A percentile compares a stretch with the other conserved stretches of the same genome.
Conservation (phyloP, 2,797 vertebrate genomes). For the Etheostoma nigrum region DNA sequence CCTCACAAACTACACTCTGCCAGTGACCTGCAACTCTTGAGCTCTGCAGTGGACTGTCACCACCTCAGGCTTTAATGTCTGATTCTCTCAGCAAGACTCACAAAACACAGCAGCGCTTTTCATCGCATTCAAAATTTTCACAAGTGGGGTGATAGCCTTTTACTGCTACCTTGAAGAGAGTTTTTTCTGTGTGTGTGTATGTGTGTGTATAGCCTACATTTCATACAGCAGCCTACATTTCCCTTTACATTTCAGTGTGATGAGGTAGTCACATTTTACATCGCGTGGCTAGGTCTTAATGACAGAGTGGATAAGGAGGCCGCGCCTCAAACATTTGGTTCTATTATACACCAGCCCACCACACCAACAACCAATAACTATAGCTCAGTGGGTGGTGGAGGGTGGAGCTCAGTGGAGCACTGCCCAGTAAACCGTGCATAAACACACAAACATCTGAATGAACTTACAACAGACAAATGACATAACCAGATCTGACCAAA, state of each 20-base stretch:
- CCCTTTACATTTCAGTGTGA: slow-evolving; percentile 69
- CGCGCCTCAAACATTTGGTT: slow-evolving; percentile 77
- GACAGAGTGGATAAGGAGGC: slow-evolving; percentile 75
- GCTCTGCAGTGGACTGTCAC: slow-evolving; percentile 49
- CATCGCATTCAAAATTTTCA: slow-evolving; percentile 31
- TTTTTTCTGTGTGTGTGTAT: slow-evolving; percentile 4
- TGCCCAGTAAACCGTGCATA: slow-evolving; percentile 50
- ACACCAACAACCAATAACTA: slow-evolving; percentile 78
- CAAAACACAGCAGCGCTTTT: slow-evolving; percentile 53
- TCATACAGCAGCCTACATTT: slow-evolving; percentile 50
- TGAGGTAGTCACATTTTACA: slow-evolving; percentile 69
- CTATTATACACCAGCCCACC: slow-evolving; percentile 78
- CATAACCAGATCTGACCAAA: slow-evolving; percentile 74
- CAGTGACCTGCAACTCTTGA: slow-evolving; percentile 42
- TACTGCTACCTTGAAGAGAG: slow-evolving; percentile 17
- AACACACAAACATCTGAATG: slow-evolving; percentile 57
- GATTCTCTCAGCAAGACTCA: slow-evolving; percentile 31
- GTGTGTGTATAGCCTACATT: neutral
- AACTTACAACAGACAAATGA: slow-evolving; percentile 77
- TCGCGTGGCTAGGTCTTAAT: slow-evolving; percentile 72
- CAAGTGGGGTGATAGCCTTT: slow-evolving; percentile 23
- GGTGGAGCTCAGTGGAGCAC: slow-evolving; percentile 70
- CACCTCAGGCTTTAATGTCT: slow-evolving; percentile 55
- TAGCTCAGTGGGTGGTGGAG: slow-evolving; percentile 82
- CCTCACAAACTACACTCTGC: slow-evolving; percentile 36